phyloP scores from a whole-genome alignment of 2,888 invertebrate species.

The Crepidodera aurea region DNA sequence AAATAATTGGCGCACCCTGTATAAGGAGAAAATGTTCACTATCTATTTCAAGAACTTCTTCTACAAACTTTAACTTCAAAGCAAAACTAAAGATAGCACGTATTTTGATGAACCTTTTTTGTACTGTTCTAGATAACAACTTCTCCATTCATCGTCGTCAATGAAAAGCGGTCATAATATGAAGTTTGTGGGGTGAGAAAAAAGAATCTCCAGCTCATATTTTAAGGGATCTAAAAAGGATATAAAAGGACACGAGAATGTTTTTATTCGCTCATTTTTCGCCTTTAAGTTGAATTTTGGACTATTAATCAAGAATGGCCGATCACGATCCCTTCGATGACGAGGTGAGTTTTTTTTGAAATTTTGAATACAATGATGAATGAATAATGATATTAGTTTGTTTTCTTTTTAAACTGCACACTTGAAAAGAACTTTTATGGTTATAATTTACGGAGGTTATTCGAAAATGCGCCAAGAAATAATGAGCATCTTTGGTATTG shows the following conservation, averaged over 20 bases:
- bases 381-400: background rate
- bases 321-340: slow-evolving; percentile 48
- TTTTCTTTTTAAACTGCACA: background rate
- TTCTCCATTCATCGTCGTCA: background rate
- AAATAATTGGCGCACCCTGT: too few relatives aligned
- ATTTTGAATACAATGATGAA: background rate
- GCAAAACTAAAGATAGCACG: background rate
- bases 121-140: background rate
- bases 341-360: slow-evolving; percentile 40
- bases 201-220: slow-evolving; percentile 1
- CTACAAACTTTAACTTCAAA: background rate
- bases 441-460: too few relatives aligned
- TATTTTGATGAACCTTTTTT: background rate
- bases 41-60: too few relatives aligned
- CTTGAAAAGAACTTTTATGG: too few relatives aligned
- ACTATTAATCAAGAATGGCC: slow-evolving; percentile 36
- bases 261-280: slow-evolving; percentile 13
- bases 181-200: slow-evolving; percentile 4
- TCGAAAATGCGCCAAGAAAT: too few relatives aligned
- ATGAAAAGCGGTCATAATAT: slow-evolving; percentile 10
- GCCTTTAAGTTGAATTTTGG: slow-evolving; percentile 20
- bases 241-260: slow-evolving; percentile 15
- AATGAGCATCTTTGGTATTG: too few relatives aligned
- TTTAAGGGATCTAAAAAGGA: slow-evolving; percentile 3
- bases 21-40: too few relatives aligned